A percentile compares a stretch with the other conserved stretches of the same genome.
phyloP scores from a whole-genome alignment of 2,113 vertebrate species.

The Poeciliopsis turrubarensis region DNA sequence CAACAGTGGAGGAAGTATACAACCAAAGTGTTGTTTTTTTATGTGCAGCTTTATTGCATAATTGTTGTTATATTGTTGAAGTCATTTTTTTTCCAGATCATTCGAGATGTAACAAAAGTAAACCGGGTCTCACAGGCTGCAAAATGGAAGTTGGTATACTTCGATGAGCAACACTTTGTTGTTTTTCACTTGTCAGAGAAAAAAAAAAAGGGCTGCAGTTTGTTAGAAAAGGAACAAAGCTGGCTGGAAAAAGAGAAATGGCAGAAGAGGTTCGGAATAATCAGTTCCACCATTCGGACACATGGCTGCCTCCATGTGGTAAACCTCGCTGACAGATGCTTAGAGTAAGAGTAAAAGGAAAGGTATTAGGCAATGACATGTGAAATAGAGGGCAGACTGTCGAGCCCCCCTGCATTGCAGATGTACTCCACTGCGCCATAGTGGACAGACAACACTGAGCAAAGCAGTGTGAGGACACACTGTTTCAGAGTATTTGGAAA shows the following conservation, averaged over 20 bases:
- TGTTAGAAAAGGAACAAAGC: slow-evolving; percentile 43
- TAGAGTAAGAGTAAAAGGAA: slow-evolving; percentile 70
- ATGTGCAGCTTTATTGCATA: background rate
- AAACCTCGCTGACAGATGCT: slow-evolving; percentile 72
- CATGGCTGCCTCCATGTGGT: slow-evolving; percentile 63
- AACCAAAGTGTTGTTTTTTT: background rate
- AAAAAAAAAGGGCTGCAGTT: slow-evolving; percentile 23
- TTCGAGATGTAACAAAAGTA: background rate
- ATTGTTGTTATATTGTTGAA: background rate
- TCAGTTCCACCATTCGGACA: slow-evolving; percentile 52
- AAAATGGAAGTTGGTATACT: slow-evolving; percentile 17
- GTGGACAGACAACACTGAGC: slow-evolving; percentile 59
- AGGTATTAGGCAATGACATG: slow-evolving; percentile 75
- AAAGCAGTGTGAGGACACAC: slow-evolving; percentile 44
- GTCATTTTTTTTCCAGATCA: background rate
- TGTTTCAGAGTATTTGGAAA: slow-evolving; percentile 41
- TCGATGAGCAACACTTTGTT: slow-evolving; percentile 24
- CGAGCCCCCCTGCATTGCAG: slow-evolving; percentile 71
- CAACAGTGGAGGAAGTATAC: background rate
- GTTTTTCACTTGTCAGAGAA: slow-evolving; percentile 24
- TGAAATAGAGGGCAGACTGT: slow-evolving; percentile 77
- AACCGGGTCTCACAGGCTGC: background rate
- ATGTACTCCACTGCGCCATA: slow-evolving; percentile 69
- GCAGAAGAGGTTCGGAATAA: slow-evolving; percentile 46
- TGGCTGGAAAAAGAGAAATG: slow-evolving; percentile 27